Percentiles rank a stretch among this genome's conserved stretches.
Conservation (phyloP, 1,140 invertebrate genomes). For the Gryon sp. region DNA sequence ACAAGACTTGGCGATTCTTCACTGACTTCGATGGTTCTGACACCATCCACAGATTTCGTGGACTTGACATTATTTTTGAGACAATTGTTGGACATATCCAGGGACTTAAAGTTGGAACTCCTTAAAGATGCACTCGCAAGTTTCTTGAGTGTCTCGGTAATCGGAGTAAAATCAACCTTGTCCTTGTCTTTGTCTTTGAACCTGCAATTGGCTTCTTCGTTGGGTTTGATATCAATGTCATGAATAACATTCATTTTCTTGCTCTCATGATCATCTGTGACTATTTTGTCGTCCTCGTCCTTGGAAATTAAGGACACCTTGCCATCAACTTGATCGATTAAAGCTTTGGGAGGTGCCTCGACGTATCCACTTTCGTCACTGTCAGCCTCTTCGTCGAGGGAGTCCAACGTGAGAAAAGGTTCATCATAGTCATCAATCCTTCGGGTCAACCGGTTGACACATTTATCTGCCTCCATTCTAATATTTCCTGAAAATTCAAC, state of each 20-base stretch:
- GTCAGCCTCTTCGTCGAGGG: constrained; percentile 74
- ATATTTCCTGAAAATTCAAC: constrained; percentile 51
- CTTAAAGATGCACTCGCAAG: constrained; percentile 75
- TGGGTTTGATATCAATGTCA: constrained; percentile 39
- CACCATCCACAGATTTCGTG: constrained; percentile 69
- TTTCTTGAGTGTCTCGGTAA: constrained; percentile 77
- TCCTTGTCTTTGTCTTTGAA: constrained; percentile 69
- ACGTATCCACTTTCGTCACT: constrained; percentile 82
- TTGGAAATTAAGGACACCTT: constrained; percentile 33
- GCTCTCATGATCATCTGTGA: constrained; percentile 4
- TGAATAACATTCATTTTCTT: constrained; percentile 40
- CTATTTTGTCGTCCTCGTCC: constrained; percentile 10
- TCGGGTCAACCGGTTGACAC: constrained; percentile 42
- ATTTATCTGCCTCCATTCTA: constrained; percentile 49
- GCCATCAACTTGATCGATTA: constrained; percentile 67
- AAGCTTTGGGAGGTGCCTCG: constrained; percentile 76
- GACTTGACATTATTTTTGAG: constrained; percentile 71
- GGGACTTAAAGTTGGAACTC: constrained; percentile 73
- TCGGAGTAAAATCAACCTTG: constrained; percentile 74
- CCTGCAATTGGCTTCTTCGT: constrained; percentile 59
- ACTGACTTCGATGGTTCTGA: constrained; percentile 61
- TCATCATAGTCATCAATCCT: constrained; percentile 67
- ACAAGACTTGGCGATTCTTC: constrained; percentile 76
- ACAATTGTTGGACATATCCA: constrained; percentile 72
- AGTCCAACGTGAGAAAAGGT: constrained; percentile 71